Evolutionary conservation across 1,140 invertebrate species (phyloP).

Genomic region (Pseudomyrmex cubaensis): DNA sequence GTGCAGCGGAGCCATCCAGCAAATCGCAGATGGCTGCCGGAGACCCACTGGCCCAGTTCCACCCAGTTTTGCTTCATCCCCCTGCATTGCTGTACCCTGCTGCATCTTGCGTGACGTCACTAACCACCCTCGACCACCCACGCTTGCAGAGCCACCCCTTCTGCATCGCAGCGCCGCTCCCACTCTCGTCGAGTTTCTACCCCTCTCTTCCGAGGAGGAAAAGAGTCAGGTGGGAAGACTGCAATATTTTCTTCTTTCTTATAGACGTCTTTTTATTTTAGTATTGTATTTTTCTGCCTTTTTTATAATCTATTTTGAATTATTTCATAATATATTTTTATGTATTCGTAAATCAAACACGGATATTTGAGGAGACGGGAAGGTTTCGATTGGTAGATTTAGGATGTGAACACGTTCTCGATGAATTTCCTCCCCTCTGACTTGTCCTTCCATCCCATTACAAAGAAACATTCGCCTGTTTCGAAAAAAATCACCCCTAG

Average conservation of each 20-base stretch:
- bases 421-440: background rate
- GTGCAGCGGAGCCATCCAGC: slow-evolving; percentile 67
- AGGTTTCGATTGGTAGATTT: background rate
- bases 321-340: too few relatives aligned
- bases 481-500: slow-evolving; percentile 37
- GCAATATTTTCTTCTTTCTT: slow-evolving; percentile 8
- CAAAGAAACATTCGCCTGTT: slow-evolving; percentile 41
- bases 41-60: slow-evolving; percentile 83
- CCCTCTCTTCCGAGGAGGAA: slow-evolving; percentile 43
- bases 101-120: slow-evolving; percentile 78
- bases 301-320: too few relatives aligned
- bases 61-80: slow-evolving; percentile 76
- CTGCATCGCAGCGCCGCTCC: slow-evolving; percentile 60
- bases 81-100: slow-evolving; percentile 75
- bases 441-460: background rate
- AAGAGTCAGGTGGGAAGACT: slow-evolving; percentile 45
- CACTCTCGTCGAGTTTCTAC: slow-evolving; percentile 45
- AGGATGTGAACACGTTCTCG: slow-evolving; percentile 17
- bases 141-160: slow-evolving; percentile 70
- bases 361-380: background rate
- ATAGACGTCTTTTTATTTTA: slow-evolving; percentile 14
- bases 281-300: background rate
- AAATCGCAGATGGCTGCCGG: slow-evolving; percentile 81
- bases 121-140: slow-evolving; percentile 72
- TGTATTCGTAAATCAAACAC: background rate